phyloP scores from a whole-genome alignment of 2,797 vertebrate genomes.

The Picus viridis region DNA sequence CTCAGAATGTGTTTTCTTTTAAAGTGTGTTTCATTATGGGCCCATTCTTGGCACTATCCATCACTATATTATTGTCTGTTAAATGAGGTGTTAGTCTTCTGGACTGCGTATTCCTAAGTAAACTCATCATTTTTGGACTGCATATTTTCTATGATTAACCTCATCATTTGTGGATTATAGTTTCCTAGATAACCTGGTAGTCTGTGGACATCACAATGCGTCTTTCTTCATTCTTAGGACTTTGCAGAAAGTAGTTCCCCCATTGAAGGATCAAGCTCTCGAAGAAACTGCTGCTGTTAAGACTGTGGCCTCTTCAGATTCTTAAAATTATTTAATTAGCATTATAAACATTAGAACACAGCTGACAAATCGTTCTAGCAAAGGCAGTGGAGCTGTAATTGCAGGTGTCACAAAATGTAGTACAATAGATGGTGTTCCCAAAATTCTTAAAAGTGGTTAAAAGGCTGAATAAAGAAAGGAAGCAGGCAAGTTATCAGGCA shows the following conservation, averaged over 20 bases:
- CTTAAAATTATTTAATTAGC: slow-evolving; percentile 38
- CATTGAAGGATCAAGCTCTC: background rate
- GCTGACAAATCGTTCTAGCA: background rate
- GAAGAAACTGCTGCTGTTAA: background rate
- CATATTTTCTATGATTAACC: too few species aligned
- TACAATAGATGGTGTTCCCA: background rate
- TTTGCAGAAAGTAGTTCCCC: background rate
- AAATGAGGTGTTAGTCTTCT: too few species aligned
- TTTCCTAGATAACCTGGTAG: too few species aligned
- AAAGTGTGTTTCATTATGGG: too few species aligned
- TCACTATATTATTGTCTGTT: too few species aligned
- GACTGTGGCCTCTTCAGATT: slow-evolving; percentile 8
- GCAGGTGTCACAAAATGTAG: background rate
- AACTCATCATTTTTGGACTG: too few species aligned
- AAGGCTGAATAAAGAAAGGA: background rate
- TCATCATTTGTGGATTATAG: too few species aligned
- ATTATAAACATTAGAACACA: background rate
- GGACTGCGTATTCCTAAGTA: too few species aligned
- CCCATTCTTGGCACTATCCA: too few species aligned
- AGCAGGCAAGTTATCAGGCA: background rate
- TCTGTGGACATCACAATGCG: too few species aligned
- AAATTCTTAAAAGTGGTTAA: background rate
- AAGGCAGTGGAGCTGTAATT: background rate
- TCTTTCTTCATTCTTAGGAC: background rate
- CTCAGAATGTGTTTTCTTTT: too few species aligned